phyloP scores from a whole-genome alignment of 1,140 invertebrate species.

The Trichonephila inaurata region DNA sequence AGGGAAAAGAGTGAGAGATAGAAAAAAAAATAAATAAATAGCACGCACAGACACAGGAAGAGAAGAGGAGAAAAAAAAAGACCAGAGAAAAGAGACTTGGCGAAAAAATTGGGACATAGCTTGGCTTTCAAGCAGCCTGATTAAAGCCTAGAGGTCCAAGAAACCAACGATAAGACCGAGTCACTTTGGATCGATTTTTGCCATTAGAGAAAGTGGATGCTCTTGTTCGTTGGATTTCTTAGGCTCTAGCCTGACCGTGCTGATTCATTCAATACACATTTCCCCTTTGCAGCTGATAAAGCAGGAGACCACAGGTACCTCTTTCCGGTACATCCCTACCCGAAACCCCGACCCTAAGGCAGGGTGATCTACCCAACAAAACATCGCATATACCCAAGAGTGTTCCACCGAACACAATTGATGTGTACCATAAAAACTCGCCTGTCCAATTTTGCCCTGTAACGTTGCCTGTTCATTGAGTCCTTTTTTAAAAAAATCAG shows the following conservation, averaged over 20 bases:
- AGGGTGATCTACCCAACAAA: slow-evolving; percentile 1
- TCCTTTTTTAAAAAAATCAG: too few relatives aligned
- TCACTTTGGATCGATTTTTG: slow-evolving; percentile 75
- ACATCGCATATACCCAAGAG: slow-evolving; percentile 40
- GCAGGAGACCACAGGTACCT: slow-evolving; percentile 68
- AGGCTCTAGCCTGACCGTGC: slow-evolving; percentile 34
- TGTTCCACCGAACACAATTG: neutral
- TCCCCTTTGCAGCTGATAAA: slow-evolving; percentile 64
- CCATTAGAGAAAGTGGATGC: slow-evolving; percentile 76
- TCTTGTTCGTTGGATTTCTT: slow-evolving; percentile 73
- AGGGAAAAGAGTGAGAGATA: neutral
- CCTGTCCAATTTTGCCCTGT: neutral
- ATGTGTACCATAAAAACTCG: neutral
- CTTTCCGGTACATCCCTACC: slow-evolving; percentile 39
- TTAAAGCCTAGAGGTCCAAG: slow-evolving; percentile 75
- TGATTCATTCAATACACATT: slow-evolving; percentile 74
- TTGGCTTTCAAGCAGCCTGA: slow-evolving; percentile 76
- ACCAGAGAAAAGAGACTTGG: slow-evolving; percentile 53
- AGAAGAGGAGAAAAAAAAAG: slow-evolving; percentile 37
- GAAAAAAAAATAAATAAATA: slow-evolving; percentile 73
- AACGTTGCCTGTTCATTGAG: too few relatives aligned
- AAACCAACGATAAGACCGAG: slow-evolving; percentile 65
- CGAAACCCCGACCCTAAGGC: slow-evolving; percentile 36
- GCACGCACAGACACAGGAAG: slow-evolving; percentile 59
- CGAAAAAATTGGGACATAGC: slow-evolving; percentile 77